Evolutionary conservation across 1,140 invertebrate genomes (phyloP).

Genomic region (Pogonus chalceus): DNA sequence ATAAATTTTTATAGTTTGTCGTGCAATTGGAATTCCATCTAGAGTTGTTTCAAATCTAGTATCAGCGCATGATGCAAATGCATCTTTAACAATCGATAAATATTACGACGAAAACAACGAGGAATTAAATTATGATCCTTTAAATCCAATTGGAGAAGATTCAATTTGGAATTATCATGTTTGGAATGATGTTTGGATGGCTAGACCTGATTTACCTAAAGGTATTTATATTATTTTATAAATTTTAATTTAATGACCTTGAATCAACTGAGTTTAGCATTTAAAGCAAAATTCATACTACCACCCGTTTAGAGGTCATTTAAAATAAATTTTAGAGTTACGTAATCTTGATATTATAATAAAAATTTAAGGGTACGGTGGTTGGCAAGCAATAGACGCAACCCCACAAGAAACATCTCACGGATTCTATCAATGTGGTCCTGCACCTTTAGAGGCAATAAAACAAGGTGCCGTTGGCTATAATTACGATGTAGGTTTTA

Average conservation of each 20-base stretch:
- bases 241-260: slow-evolving; percentile 11
- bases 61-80: slow-evolving; percentile 63
- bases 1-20: slow-evolving; percentile 44
- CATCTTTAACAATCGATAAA: slow-evolving; percentile 60
- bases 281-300: neutral
- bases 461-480: slow-evolving; percentile 59
- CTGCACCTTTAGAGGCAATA: slow-evolving; percentile 54
- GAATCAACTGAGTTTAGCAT: slow-evolving; percentile 3
- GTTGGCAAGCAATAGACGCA: slow-evolving; percentile 65
- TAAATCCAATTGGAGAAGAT: slow-evolving; percentile 42
- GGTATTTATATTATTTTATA: slow-evolving; percentile 26
- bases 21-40: slow-evolving; percentile 60
- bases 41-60: slow-evolving; percentile 61
- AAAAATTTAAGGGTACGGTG: slow-evolving; percentile 45
- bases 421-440: slow-evolving; percentile 52
- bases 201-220: slow-evolving; percentile 53
- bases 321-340: neutral
- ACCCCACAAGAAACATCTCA: slow-evolving; percentile 63
- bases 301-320: too few relatives aligned
- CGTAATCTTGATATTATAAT: neutral
- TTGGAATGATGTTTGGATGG: slow-evolving; percentile 73
- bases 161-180: slow-evolving; percentile 72
- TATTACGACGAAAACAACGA: slow-evolving; percentile 53
- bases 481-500: slow-evolving; percentile 59
- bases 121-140: slow-evolving; percentile 44